phyloP scores from a whole-genome alignment of 2,113 vertebrate species.

The Rafetus swinhoei region DNA sequence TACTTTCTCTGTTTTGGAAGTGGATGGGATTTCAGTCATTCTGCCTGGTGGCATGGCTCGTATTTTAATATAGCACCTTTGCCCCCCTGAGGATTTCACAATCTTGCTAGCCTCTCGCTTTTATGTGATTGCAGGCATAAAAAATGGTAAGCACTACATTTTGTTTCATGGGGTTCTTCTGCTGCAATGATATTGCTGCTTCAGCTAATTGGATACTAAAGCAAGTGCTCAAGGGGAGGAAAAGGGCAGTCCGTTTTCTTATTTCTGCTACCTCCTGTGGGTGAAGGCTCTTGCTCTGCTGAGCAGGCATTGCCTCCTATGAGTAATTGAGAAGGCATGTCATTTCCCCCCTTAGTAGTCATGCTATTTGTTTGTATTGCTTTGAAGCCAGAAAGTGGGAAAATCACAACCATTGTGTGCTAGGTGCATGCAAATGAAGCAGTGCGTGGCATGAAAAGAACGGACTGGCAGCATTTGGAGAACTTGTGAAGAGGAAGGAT shows the following conservation, averaged over 20 bases:
- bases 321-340: background rate
- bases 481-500: background rate
- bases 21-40: no score
- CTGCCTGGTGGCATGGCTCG: no score
- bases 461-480: background rate
- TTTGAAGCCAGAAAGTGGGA: background rate
- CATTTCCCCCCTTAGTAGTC: background rate
- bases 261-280: background rate
- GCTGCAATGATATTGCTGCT: no score
- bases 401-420: background rate
- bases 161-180: background rate
- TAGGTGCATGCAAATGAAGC: background rate
- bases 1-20: no score
- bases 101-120: background rate
- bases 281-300: background rate
- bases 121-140: background rate
- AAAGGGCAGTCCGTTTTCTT: background rate
- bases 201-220: background rate
- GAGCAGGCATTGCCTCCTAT: background rate
- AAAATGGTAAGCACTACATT: background rate
- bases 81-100: background rate
- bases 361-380: background rate
- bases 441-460: background rate
- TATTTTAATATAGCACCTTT: background rate
- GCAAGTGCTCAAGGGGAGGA: accelerated